These are phyloP conservation scores for Troides helena DNA, from an alignment of 2,888 invertebrate genomes.

Conservation along the genomic window DNA sequence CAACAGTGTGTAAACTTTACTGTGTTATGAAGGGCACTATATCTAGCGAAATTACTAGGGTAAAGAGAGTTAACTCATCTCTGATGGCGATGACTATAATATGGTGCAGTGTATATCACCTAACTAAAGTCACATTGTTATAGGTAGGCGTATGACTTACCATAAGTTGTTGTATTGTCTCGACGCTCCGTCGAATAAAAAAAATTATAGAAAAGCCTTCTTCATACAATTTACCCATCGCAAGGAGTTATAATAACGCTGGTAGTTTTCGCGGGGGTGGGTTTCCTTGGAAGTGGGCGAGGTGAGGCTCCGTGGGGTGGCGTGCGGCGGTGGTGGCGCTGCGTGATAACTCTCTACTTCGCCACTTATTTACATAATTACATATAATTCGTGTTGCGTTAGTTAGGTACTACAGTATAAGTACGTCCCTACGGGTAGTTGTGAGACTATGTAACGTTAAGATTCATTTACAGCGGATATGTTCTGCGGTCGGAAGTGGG, in stretches of 20 bases:
- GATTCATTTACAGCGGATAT: neutral
- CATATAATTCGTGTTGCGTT: slow-evolving; percentile 54
- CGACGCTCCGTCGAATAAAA: neutral
- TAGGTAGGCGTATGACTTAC: too few relatives aligned
- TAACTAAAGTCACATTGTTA: too few relatives aligned
- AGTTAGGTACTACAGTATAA: slow-evolving; percentile 36
- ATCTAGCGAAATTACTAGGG: too few relatives aligned
- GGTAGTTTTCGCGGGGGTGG: slow-evolving; percentile 63
- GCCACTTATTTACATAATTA: slow-evolving; percentile 75
- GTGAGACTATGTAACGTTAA: neutral
- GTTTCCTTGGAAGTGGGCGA: slow-evolving; percentile 40
- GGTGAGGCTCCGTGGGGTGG: slow-evolving; percentile 41
- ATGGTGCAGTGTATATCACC: too few relatives aligned
- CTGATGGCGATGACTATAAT: too few relatives aligned
- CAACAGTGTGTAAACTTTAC: too few relatives aligned
- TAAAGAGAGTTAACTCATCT: too few relatives aligned
- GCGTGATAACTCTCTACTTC: slow-evolving; percentile 61
- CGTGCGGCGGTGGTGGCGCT: slow-evolving; percentile 33
- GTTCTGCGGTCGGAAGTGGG: neutral
- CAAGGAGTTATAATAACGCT: slow-evolving; percentile 73
- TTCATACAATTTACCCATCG: slow-evolving; percentile 44
- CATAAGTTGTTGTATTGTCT: too few relatives aligned
- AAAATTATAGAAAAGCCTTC: slow-evolving; percentile 33
- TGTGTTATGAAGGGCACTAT: too few relatives aligned
- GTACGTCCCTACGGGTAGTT: slow-evolving; percentile 10